These are phyloP conservation scores for Plagodis pulveraria DNA, from an alignment of 2,888 invertebrate genomes.

Conservation along the genomic window DNA sequence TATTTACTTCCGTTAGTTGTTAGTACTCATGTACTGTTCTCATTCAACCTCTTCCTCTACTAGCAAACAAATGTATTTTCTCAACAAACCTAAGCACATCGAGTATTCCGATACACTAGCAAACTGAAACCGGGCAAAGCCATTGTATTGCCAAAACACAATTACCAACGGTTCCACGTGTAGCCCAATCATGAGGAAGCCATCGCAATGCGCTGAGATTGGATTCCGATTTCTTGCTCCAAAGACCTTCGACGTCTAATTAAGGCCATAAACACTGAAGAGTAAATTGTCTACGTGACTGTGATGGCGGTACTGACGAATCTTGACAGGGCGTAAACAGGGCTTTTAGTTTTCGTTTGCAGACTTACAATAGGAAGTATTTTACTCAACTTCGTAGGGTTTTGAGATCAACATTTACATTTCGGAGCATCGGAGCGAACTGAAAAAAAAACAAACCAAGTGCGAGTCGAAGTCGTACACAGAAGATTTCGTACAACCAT, in stretches of 20 bases:
- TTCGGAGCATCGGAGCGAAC: too few species aligned
- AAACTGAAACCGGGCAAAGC: conserved; percentile 15
- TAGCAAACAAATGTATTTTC: background rate
- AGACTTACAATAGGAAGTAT: too few species aligned
- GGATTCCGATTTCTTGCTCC: conserved; percentile 36
- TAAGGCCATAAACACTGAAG: conserved; percentile 32
- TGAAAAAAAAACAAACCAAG: too few species aligned
- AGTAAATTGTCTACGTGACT: conserved; percentile 16
- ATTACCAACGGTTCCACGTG: conserved; percentile 29
- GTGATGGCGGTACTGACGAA: background rate
- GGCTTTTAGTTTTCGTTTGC: too few species aligned
- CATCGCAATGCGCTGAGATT: conserved; percentile 38
- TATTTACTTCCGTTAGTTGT: too few species aligned
- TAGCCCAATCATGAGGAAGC: conserved; percentile 37
- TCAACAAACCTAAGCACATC: background rate
- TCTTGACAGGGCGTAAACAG: too few species aligned
- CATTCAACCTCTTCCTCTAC: too few species aligned
- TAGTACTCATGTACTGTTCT: too few species aligned
- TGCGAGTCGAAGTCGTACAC: too few species aligned
- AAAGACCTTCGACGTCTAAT: conserved; percentile 46
- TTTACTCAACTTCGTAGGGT: too few species aligned
- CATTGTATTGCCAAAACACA: conserved; percentile 11
- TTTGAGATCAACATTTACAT: too few species aligned
- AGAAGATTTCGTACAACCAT: too few species aligned
- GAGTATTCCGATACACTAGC: conserved; percentile 1